Evolutionary conservation across 1,140 invertebrate genomes (phyloP).

Genomic region (Colletes gigas): DNA sequence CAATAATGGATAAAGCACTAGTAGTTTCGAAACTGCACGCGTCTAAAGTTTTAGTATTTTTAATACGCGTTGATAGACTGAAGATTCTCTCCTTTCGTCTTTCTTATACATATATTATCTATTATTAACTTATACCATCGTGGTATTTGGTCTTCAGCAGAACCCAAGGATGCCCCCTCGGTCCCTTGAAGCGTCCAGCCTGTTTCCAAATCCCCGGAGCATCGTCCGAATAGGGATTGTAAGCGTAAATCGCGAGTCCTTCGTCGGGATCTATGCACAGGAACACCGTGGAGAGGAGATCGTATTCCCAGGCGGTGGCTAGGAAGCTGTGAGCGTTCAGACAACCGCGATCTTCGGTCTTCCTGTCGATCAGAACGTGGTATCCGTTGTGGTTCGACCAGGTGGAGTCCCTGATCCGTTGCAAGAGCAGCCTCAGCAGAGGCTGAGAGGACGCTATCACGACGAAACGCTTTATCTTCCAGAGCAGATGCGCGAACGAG

Average conservation of each 20-base stretch:
- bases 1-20: too few relatives aligned
- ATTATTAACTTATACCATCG: background rate
- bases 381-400: conserved; percentile 51
- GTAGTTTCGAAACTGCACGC: too few relatives aligned
- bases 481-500: conserved; percentile 4
- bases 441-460: conserved; percentile 42
- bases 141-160: conserved; percentile 38
- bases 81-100: too few relatives aligned
- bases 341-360: conserved; percentile 39
- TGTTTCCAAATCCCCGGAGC: conserved; percentile 23
- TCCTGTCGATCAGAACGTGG: conserved; percentile 47
- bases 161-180: conserved; percentile 47
- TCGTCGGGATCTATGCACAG: conserved; percentile 54
- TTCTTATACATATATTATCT: too few relatives aligned
- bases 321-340: conserved; percentile 48
- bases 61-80: too few relatives aligned
- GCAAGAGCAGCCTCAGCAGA: conserved; percentile 24
- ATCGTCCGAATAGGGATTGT: conserved; percentile 47
- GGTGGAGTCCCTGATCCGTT: conserved; percentile 47
- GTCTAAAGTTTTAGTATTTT: too few relatives aligned
- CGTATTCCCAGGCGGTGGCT: conserved; percentile 51
- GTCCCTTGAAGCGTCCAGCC: conserved; percentile 7
- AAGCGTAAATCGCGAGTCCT: conserved; percentile 44
- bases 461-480: conserved; percentile 42
- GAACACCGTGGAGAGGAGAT: conserved; percentile 44